Evolutionary conservation across 2,797 vertebrate species (phyloP).

Genomic region (Rhinella marina): DNA sequence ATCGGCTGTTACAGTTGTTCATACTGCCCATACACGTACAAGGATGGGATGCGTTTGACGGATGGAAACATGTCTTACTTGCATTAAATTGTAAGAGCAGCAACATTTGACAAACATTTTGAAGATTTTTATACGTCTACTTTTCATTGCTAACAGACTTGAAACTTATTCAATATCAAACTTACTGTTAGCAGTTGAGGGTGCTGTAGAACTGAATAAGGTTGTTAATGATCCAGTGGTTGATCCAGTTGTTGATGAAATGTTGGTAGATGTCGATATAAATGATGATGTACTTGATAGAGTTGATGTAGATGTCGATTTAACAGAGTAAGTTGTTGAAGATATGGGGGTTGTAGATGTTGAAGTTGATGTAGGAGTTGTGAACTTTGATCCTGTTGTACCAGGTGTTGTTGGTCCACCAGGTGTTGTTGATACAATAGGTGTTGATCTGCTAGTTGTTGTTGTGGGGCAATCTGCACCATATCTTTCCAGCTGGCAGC

Average conservation of each 20-base stretch:
- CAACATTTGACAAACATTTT: too few relatives aligned
- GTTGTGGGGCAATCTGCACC: slow-evolving; percentile 63
- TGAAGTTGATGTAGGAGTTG: not conserved
- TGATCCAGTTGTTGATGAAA: not conserved
- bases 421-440: slow-evolving; percentile 48
- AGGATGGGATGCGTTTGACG: too few relatives aligned
- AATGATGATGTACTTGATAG: not conserved
- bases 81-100: too few relatives aligned
- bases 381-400: not conserved
- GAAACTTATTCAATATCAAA: not conserved
- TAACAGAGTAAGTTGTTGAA: not conserved
- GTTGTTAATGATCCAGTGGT: not conserved
- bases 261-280: not conserved
- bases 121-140: too few relatives aligned
- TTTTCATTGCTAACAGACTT: not conserved
- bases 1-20: too few relatives aligned
- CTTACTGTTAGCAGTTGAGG: not conserved
- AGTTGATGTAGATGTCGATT: not conserved
- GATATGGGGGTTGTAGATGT: fast-evolving
- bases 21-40: too few relatives aligned
- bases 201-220: not conserved
- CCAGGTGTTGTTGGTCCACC: not conserved
- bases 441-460: not conserved
- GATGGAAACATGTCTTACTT: too few relatives aligned
- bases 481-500: slow-evolving; percentile 69